Evolutionary conservation across 2,888 invertebrate species (phyloP).

Genomic region (Invenusta paracnida): DNA sequence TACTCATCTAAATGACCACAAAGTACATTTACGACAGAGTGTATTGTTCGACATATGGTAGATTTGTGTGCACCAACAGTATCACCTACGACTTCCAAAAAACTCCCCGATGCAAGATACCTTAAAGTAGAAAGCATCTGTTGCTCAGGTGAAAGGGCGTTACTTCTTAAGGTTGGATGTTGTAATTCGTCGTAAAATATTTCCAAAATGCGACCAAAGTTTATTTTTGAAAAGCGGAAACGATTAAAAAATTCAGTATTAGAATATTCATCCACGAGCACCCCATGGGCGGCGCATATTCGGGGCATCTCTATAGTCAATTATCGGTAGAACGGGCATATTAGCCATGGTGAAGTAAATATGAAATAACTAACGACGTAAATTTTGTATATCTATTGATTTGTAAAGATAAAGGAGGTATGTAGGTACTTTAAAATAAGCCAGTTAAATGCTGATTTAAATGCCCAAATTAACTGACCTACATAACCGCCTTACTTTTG

Average conservation of each 20-base stretch:
- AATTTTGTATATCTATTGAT: neutral
- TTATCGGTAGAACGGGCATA: neutral
- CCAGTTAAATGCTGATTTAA: neutral
- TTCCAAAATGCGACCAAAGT: neutral
- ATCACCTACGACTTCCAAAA: neutral
- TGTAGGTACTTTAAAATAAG: neutral
- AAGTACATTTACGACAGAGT: neutral
- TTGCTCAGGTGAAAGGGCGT: neutral
- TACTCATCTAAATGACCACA: neutral
- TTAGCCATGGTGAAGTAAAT: neutral
- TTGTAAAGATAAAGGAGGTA: neutral
- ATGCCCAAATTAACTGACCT: neutral
- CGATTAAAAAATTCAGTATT: neutral
- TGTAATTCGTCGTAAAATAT: neutral
- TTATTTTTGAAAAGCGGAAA: neutral
- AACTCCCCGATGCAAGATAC: neutral
- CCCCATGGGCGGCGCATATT: neutral
- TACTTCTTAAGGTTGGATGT: neutral
- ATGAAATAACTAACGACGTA: neutral
- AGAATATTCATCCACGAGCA: neutral
- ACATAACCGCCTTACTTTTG: neutral
- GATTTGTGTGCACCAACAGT: neutral
- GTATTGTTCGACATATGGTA: neutral
- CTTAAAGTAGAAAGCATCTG: neutral
- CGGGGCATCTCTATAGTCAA: neutral